These are phyloP conservation scores for Nansenia antarctica DNA, from an alignment of 2,113 vertebrate genomes.

Conservation along the genomic window DNA sequence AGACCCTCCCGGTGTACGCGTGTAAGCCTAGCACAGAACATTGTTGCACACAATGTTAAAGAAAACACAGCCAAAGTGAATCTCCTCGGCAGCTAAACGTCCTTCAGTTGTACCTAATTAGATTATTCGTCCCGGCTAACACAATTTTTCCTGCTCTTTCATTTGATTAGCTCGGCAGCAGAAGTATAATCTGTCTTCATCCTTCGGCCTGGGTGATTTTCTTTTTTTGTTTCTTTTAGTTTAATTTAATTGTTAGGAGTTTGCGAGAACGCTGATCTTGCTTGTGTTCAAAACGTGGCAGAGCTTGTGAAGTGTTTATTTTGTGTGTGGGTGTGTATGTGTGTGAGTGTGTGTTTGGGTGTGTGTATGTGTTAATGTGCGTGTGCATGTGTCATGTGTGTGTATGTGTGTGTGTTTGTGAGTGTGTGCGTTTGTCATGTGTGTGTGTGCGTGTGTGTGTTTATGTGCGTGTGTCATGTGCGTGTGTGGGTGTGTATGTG, in stretches of 20 bases:
- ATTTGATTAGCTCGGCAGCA: conserved; percentile 58
- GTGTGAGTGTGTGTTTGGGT: conserved; percentile 15
- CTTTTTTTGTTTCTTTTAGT: conserved; percentile 1
- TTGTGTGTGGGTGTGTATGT: conserved; percentile 19
- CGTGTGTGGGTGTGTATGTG: conserved; percentile 16
- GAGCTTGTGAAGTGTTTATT: conserved; percentile 18
- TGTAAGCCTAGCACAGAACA: background rate
- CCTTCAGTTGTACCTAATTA: conserved; percentile 49
- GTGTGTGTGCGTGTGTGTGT: conserved; percentile 10
- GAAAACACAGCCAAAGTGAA: background rate
- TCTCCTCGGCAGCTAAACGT: conserved; percentile 20
- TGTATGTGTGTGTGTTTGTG: conserved; percentile 36
- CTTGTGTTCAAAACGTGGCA: conserved; percentile 40
- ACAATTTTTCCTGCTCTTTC: conserved; percentile 55
- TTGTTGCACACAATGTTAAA: background rate
- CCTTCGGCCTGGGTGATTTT: conserved; percentile 33
- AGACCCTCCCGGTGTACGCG: too few relatives aligned
- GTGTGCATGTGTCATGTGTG: too few relatives aligned
- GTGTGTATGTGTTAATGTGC: conserved; percentile 8
- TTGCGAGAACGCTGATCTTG: conserved; percentile 51
- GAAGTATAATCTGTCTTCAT: conserved; percentile 60
- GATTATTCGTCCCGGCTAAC: conserved; percentile 58
- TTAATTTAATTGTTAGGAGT: conserved; percentile 20
- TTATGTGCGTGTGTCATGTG: background rate
- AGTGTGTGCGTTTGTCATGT: conserved; percentile 19